Evolutionary conservation across 2,888 invertebrate species (phyloP), one percentile per base, ranked within the genome.

Genomic region (Thyatira batis): DNA sequence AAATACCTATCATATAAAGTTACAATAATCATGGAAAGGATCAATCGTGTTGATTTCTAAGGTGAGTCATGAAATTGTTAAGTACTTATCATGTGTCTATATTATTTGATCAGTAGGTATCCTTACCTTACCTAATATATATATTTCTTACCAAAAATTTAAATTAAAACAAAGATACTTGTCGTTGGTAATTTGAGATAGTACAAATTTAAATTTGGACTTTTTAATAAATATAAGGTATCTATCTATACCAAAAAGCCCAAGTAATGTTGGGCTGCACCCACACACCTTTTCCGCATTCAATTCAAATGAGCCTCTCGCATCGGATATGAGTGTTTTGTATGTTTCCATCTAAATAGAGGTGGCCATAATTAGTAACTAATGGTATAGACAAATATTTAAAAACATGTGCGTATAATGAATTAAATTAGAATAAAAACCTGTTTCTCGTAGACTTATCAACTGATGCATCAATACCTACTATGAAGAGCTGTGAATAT

Each of bases 231-330:
- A 20, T 20, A 25, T 39, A 25, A 58, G 55, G 63, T 70, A 69
- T 71, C 66, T 71, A 71, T 71, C 69, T 64, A 74, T 75, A 74
- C 6, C 17, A 39, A 33, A 33, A 13, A 33, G 33, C 5, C 33
- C 13, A 33, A 33, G 33, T 13, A 33, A 33, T 33, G 39, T 39
- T 39, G 54, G 69, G 71, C 69, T 67, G 71, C 80, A 66, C 83
- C 84, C 65, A 77, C 78, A 49, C 58, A 53, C 55, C 63, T 73
- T 76, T 78, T 74, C 71, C 70, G 80, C 72, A 84, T 84, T 82
- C 79, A 80, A 83, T 85, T 85, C 80, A 79, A 85, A 85, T 82
- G 72, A 73, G 76, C 54, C 55, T 57, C 63, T 66, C 65, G 60
- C 68, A 58, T 59, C 48, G 51, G 49, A 49, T 51, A 55, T 45